Evolutionary conservation across 2,888 invertebrate genomes (phyloP), one percentile per base, ranked within the genome.

Genomic region (Limnephilus lunatus): DNA sequence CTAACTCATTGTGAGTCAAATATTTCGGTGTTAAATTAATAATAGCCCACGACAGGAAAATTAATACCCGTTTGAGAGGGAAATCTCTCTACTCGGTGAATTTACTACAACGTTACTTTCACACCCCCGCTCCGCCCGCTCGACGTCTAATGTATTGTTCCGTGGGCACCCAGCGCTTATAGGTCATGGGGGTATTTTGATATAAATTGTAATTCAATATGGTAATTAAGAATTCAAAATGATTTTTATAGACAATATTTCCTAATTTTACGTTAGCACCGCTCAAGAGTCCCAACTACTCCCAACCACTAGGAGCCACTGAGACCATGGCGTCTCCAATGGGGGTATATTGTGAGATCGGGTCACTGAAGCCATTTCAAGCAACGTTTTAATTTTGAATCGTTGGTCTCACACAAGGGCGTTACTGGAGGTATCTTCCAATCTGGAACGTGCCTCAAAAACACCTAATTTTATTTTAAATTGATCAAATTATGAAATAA

Each of bases 21-120:
- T 68, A 87, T 32, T 87, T 68, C 35, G 15, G 9, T 68, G 32
- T 31, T 87, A 87, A 87, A 87, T 87, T 87, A 87, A 87, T 87
- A 87, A 53, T 30, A 15, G n/a, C 31, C 19, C 19, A 53, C 5
- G 53, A 19, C 31, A 30, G 87, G 68, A 68, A 87, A 87, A 68
- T 87, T 87, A 53, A 87, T 87, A 87, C 31, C 11, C 87, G 9
- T 68, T 53, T 87, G 11, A 44, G 44, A 86, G 14, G 44, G 87
- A 87, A 87, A 87, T 87, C 87, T 87, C 87, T 19, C 32, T 32
- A 87, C 87, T 68, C 53, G 15, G 31, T 53, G 68, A 87, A 53
- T 53, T 87, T 68, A 48, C 83, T 32, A 44, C 30, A 48, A 48
- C 30, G 2, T 12, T 32, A 44, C 30, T n/a, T 48, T n/a, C n/a